phyloP scores from a whole-genome alignment of 2,797 vertebrate genomes.

The Tragelaphus oryx region DNA sequence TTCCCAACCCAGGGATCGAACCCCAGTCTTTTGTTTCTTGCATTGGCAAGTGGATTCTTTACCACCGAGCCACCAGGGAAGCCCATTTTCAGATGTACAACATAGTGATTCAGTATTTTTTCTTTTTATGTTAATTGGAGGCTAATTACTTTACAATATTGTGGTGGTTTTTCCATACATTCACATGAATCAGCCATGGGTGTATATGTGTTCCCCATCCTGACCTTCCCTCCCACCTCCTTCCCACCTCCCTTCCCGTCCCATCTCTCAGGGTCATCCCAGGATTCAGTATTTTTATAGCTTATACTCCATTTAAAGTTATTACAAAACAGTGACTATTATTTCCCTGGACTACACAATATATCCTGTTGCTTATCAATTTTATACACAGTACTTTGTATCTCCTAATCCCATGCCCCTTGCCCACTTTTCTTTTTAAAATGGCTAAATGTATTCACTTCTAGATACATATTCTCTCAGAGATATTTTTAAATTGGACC shows the following conservation, averaged over 20 bases:
- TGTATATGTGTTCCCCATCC: not conserved
- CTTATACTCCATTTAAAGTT: not conserved
- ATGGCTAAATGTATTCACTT: slow-evolving; percentile 10
- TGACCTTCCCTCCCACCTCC: not conserved
- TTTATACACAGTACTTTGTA: not conserved
- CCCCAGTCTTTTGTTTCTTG: not conserved
- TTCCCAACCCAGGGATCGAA: not conserved
- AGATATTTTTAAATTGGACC: not conserved
- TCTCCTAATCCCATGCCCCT: not conserved
- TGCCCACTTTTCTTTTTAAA: not conserved
- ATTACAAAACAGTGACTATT: not conserved
- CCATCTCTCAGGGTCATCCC: not conserved
- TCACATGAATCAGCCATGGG: not conserved
- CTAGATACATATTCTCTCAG: not conserved
- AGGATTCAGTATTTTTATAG: not conserved
- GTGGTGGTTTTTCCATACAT: not conserved
- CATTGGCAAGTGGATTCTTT: not conserved
- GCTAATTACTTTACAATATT: not conserved
- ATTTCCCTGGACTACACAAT: not conserved
- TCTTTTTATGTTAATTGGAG: not conserved
- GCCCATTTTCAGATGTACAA: not conserved
- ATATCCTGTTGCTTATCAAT: not conserved
- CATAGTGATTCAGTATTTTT: not conserved
- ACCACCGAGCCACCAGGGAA: not conserved
- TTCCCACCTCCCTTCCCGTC: not conserved